Evolutionary conservation across 53 echinoderm and acorn worm species (phyloP).

Genomic region (Astropecten irregularis): DNA sequence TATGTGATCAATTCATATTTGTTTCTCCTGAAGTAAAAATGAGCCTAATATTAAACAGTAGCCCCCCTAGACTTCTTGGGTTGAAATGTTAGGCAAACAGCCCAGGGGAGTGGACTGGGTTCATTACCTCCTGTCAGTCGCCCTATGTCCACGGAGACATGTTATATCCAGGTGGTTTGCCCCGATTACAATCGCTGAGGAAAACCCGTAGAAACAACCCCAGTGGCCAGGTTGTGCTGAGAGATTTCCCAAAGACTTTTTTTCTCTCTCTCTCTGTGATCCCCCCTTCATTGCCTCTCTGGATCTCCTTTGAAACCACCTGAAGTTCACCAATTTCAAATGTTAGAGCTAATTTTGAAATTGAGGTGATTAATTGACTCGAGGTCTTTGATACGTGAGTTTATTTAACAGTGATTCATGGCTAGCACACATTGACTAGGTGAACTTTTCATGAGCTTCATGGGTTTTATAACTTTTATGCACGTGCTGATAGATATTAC

Average conservation of each 20-base stretch:
- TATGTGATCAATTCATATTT: too few relatives aligned
- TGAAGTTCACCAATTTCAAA: neutral
- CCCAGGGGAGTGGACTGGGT: neutral
- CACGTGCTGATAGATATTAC: too few relatives aligned
- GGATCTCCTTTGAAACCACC: too few relatives aligned
- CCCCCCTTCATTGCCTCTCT: neutral
- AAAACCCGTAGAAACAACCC: constrained; percentile 32
- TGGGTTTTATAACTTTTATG: too few relatives aligned
- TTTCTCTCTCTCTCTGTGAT: neutral
- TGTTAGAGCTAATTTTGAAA: neutral
- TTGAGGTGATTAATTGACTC: neutral
- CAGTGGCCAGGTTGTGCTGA: constrained; percentile 16
- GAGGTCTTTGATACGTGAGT: too few relatives aligned
- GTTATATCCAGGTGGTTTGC: constrained; percentile 23
- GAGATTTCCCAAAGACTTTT: neutral
- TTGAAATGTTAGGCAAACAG: constrained; percentile 44
- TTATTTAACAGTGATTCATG: too few relatives aligned
- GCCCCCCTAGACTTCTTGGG: too few relatives aligned
- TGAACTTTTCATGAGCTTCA: too few relatives aligned
- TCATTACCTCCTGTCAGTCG: neutral
- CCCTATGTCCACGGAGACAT: constrained; percentile 3
- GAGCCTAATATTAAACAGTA: too few relatives aligned
- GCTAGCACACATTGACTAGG: too few relatives aligned
- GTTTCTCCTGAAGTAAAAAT: too few relatives aligned
- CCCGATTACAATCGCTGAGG: constrained; percentile 46